Evolutionary conservation across 2,888 invertebrate genomes (phyloP).

Genomic region (Meloe dianella): DNA sequence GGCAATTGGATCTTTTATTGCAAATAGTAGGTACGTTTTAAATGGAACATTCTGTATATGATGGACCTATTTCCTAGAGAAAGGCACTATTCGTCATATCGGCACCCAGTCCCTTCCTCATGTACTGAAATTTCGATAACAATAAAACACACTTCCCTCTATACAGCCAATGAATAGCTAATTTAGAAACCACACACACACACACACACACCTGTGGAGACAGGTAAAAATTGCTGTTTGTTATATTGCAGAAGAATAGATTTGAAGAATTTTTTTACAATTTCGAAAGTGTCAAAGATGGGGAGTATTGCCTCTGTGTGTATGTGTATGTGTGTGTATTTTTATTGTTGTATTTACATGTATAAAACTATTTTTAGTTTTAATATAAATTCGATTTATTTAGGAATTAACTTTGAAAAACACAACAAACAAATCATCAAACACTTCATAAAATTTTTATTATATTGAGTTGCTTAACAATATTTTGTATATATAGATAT

Average conservation of each 20-base stretch:
- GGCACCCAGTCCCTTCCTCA: background rate
- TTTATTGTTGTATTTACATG: background rate
- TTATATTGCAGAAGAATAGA: background rate
- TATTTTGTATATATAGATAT: too few relatives aligned
- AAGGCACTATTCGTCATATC: too few relatives aligned
- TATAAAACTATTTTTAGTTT: background rate
- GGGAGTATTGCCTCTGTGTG: too few relatives aligned
- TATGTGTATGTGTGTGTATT: background rate
- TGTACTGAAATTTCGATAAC: too few relatives aligned
- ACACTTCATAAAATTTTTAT: constrained; percentile 1
- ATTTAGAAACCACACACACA: background rate
- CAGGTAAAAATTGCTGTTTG: background rate
- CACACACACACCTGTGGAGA: background rate
- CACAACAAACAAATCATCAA: constrained; percentile 4
- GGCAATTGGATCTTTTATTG: too few relatives aligned
- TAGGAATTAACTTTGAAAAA: background rate
- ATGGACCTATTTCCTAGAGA: background rate
- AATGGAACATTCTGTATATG: too few relatives aligned
- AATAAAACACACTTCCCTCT: too few relatives aligned
- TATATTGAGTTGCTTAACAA: background rate
- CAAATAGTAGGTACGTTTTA: too few relatives aligned
- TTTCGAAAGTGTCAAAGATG: background rate
- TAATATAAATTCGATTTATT: constrained; percentile 7
- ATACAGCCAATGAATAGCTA: background rate
- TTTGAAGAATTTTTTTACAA: background rate